phyloP scores from a whole-genome alignment of 2,113 vertebrate species.

The Aviceda subcristata region DNA sequence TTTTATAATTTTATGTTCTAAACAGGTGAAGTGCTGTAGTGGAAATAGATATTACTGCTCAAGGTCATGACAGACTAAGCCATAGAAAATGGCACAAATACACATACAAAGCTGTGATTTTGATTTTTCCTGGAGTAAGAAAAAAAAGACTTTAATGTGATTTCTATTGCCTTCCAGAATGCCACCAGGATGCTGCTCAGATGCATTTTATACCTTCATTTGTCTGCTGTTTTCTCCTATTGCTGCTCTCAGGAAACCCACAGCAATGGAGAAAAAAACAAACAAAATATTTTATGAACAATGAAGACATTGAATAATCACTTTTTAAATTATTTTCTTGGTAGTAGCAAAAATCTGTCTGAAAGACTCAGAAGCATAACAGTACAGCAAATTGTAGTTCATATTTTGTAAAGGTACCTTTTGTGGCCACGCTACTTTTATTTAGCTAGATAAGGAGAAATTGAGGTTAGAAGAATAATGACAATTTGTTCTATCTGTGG shows the following conservation, averaged over 20 bases:
- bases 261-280: background rate
- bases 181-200: background rate
- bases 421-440: background rate
- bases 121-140: background rate
- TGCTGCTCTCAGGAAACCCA: background rate
- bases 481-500: background rate
- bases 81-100: background rate
- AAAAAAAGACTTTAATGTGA: background rate
- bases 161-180: background rate
- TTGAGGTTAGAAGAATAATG: background rate
- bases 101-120: background rate
- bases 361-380: background rate
- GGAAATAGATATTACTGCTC: background rate
- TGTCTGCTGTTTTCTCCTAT: background rate
- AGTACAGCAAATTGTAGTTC: background rate
- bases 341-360: background rate
- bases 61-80: background rate
- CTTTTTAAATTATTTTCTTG: background rate
- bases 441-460: background rate
- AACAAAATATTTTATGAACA: background rate
- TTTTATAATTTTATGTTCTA: background rate
- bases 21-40: background rate
- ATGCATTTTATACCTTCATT: background rate
- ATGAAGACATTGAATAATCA: background rate
- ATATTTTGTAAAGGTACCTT: background rate